Conservation (phyloP, 2,888 invertebrate genomes). For the Saturnia japonica region DNA sequence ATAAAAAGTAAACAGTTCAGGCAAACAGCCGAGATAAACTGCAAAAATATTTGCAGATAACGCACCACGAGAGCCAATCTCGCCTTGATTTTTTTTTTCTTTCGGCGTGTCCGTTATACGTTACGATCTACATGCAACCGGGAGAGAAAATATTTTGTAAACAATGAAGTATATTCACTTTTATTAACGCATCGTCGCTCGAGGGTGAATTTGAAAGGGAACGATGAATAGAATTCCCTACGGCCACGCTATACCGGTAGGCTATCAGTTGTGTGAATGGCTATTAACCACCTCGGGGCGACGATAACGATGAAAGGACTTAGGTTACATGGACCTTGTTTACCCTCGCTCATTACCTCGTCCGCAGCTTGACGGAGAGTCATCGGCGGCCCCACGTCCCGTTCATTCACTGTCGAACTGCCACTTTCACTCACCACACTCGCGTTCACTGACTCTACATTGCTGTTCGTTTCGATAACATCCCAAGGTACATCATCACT, state of each 20-base stretch:
- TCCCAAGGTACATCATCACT: conserved; percentile 80
- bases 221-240: conserved; percentile 64
- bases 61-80: conserved; percentile 51
- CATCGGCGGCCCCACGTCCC: conserved; percentile 72
- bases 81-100: conserved; percentile 48
- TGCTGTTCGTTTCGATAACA: conserved; percentile 63
- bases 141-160: conserved; percentile 70
- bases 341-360: conserved; percentile 70
- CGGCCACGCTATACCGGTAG: conserved; percentile 61
- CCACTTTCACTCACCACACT: conserved; percentile 79
- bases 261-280: conserved; percentile 72
- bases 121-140: conserved; percentile 61
- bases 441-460: conserved; percentile 50
- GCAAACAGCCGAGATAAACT: conserved; percentile 30
- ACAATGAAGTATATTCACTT: conserved; percentile 75
- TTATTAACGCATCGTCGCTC: conserved; percentile 75
- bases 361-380: conserved; percentile 68
- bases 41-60: conserved; percentile 52
- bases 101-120: conserved; percentile 48
- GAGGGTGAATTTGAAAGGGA: conserved; percentile 67
- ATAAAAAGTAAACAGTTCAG: conserved; percentile 38
- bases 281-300: conserved; percentile 77
- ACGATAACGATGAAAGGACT: conserved; percentile 72
- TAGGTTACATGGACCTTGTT: conserved; percentile 56
- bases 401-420: conserved; percentile 53